Conservation (phyloP, 2,888 invertebrate species). For the Asteroscopus sphinx region DNA sequence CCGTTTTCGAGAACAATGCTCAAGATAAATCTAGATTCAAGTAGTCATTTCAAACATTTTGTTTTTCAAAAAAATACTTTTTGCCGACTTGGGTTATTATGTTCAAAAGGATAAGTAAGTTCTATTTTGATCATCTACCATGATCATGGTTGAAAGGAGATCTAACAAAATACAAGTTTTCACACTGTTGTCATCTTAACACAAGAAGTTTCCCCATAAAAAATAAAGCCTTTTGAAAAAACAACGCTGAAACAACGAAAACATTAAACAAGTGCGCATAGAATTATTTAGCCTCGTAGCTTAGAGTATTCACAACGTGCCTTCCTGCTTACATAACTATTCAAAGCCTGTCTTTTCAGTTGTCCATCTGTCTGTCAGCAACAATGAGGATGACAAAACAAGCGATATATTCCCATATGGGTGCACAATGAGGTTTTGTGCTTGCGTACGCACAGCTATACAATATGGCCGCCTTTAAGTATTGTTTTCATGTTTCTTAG, state of each 20-base stretch:
- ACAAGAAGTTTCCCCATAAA: neutral
- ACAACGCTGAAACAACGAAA: slow-evolving; percentile 29
- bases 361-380: slow-evolving; percentile 85
- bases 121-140: no score
- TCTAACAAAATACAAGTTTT: no score
- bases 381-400: slow-evolving; percentile 88
- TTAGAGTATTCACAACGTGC: slow-evolving; percentile 65
- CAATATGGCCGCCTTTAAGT: slow-evolving; percentile 69
- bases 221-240: slow-evolving; percentile 10
- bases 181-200: no score
- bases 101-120: no score
- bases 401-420: slow-evolving; percentile 87
- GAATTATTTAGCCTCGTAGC: slow-evolving; percentile 62
- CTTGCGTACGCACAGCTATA: slow-evolving; percentile 66
- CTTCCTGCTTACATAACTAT: slow-evolving; percentile 79
- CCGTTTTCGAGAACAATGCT: no score
- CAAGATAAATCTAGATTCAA: no score
- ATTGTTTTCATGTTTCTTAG: slow-evolving; percentile 75
- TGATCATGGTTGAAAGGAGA: no score
- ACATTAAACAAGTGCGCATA: slow-evolving; percentile 47
- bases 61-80: no score
- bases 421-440: slow-evolving; percentile 84
- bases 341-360: slow-evolving; percentile 87
- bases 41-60: no score
- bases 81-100: no score